Base-by-base conservation (phyloP, 2,888 invertebrate genomes). In the Psylliodes chrysocephalus region DNA sequence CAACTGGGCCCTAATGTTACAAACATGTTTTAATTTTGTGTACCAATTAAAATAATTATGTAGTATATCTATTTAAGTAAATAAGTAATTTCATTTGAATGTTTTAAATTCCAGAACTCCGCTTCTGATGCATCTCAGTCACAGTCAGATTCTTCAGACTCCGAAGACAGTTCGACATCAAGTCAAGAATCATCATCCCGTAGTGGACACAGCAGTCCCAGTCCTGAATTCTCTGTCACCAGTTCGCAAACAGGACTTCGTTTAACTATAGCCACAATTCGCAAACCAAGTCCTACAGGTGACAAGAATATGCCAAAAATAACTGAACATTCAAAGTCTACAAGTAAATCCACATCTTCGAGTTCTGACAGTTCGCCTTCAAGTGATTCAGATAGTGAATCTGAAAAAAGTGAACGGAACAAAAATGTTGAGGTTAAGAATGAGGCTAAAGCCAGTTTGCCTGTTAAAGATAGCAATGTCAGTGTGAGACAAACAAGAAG, bases 261-360 rank as follows among this genome's bases (percentile, higher is more conserved):
- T 66, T 82, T 88, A 52, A 88, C 87, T 73, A 88, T 88, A 61
- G 87, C 88, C 68, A 87, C 87, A 40, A 86, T 88, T 66, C 86
- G 85, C 47, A 85, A 85, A 75, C 75, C 86, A 79, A 77, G 79
- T 79, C 73, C 81, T 79, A 83, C 74, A 12, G 69, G 69, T n/a
- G 69, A 72, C 69, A 79, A 81, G 53, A 73, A 79, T 30, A 82
- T 83, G 73, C 80, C 53, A n/a, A 74, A 84, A 63, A 72, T 79
- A 47, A 81, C 79, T 73, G 63, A 72, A 74, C 57, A 73, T 72
- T 67, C 66, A 77, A 76, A 75, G 7, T 84, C 84, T 30, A 82
- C 83, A 12, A 86, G 84, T 73, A 76, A 75, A 7, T 84, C 84
- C 28, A 82, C 83, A 12, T 86, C 84, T 73, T 85, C 86, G 0